A percentile compares a stretch with the other conserved stretches of the same genome.
Conservation (phyloP, 2,113 vertebrate genomes). For the Entelurus aequoreus region DNA sequence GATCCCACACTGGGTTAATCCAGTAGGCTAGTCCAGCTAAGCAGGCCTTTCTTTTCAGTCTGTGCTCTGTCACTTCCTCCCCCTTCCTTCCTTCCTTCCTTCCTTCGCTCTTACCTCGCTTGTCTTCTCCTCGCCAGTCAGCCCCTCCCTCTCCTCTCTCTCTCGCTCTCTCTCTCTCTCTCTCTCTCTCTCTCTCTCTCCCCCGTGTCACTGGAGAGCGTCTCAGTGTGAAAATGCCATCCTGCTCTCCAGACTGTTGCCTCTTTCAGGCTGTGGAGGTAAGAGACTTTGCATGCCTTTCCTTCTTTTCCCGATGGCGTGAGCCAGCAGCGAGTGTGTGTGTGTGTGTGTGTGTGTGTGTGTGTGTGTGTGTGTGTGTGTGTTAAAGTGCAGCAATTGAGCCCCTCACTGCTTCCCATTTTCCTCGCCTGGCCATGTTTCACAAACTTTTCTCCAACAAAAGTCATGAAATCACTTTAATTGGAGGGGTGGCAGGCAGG, state of each 20-base stretch:
- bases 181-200: constrained; percentile 46
- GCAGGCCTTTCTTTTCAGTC: background rate
- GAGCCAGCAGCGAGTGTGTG: background rate
- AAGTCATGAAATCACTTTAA: constrained; percentile 42
- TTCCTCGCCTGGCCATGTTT: constrained; percentile 7
- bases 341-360: constrained; percentile 6
- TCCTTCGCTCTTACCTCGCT: constrained; percentile 42
- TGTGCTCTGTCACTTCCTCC: constrained; percentile 32
- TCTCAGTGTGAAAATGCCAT: constrained; percentile 75
- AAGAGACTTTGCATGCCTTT: constrained; percentile 62
- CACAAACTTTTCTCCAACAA: constrained; percentile 57
- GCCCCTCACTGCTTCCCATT: constrained; percentile 10
- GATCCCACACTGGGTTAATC: constrained; percentile 62
- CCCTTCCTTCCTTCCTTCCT: constrained; percentile 27
- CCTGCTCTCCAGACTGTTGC: constrained; percentile 86
- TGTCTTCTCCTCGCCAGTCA: constrained; percentile 39
- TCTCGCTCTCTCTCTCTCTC: constrained; percentile 19
- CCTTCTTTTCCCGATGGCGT: constrained; percentile 19
- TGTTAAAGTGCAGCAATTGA: constrained; percentile 19
- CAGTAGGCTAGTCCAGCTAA: constrained; percentile 7
- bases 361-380: constrained; percentile 7
- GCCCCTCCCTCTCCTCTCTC: constrained; percentile 36
- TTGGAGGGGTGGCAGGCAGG: background rate
- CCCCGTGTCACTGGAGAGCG: constrained; percentile 62
- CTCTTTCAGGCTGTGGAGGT: constrained; percentile 85